Evolutionary conservation across 1,140 invertebrate species (phyloP).

Genomic region (Tenebrio molitor): DNA sequence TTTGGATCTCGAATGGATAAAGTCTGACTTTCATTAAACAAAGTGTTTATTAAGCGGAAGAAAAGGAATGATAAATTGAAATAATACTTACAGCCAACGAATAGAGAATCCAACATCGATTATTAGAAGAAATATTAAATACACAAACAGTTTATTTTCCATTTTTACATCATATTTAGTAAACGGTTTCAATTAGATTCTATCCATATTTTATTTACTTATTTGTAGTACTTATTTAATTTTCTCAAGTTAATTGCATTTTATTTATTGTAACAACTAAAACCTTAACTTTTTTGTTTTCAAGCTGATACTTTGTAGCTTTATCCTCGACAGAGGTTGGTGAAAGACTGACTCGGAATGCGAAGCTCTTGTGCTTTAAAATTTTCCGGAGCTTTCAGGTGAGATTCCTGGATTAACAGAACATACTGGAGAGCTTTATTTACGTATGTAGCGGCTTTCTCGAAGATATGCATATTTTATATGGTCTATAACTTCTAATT

Average conservation of each 20-base stretch:
- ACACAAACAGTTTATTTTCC: constrained; percentile 26
- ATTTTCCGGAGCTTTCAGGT: constrained; percentile 41
- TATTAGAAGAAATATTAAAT: background rate
- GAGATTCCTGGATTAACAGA: constrained; percentile 16
- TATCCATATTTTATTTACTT: too few relatives aligned
- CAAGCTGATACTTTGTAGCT: background rate
- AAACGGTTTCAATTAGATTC: constrained; percentile 6
- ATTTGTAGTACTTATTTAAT: too few relatives aligned
- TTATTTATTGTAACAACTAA: background rate
- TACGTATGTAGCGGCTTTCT: constrained; percentile 1
- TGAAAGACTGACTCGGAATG: constrained; percentile 34
- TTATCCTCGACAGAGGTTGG: constrained; percentile 39
- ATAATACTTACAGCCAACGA: constrained; percentile 46
- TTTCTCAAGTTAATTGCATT: background rate
- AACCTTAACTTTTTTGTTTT: background rate
- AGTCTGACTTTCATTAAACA: background rate
- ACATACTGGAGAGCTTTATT: constrained; percentile 2
- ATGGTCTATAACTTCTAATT: background rate
- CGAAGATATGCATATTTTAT: constrained; percentile 9
- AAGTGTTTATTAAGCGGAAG: background rate
- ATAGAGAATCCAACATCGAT: constrained; percentile 18
- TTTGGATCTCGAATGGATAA: too few relatives aligned
- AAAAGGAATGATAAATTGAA: constrained; percentile 8
- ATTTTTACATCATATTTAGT: constrained; percentile 24
- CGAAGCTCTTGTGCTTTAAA: constrained; percentile 37